Base-by-base conservation (phyloP, 2,888 invertebrate species). In the Subacronicta megacephala region DNA sequence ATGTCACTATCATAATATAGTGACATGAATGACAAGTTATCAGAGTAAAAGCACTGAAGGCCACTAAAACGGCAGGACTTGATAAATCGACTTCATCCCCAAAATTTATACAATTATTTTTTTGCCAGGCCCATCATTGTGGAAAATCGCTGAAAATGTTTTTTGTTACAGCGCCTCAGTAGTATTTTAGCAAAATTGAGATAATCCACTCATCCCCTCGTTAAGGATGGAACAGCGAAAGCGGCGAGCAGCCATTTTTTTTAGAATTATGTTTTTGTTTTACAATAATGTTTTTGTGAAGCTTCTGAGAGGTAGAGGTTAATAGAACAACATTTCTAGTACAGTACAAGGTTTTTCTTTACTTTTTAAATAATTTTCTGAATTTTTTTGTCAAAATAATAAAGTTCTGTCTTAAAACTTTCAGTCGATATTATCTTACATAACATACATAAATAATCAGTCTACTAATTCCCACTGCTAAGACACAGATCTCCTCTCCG, bases 111-210 rank as follows among this genome's bases (percentile, higher is more conserved):
- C 31, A 31, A 31, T 31, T 31, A n/a, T 37, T 29, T 37, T 33
- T 47, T 35, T 18, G 10, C 10, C 17, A 44, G n/a, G 12, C 10
- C 12, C 18, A 36, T 49, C 23, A 26, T 54, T 33, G 41, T 35
- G 13, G 18, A 41, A 60, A 69, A 65, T 46, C 35, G 43, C 38
- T 49, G 44, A 60, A 41, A 65, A 53, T 53, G 45, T 64, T 72
- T 61, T 20, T 2, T 23, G 54, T 38, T 50, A 62, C 60, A 63
- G 41, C 46, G 40, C 31, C 12, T 31, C 4, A 36, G 61, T 43
- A 54, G 40, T 57, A 64, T 73, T 77, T 78, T 57, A 68, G 55
- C 46, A 47, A 57, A 70, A 75, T 75, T 63, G 57, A 70, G 71
- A 68, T 72, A 64, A 74, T 71, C 61, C 62, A 59, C 57, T 72